phyloP scores from a whole-genome alignment of 1,140 invertebrate species.

The Dolichoris vasculosae region DNA sequence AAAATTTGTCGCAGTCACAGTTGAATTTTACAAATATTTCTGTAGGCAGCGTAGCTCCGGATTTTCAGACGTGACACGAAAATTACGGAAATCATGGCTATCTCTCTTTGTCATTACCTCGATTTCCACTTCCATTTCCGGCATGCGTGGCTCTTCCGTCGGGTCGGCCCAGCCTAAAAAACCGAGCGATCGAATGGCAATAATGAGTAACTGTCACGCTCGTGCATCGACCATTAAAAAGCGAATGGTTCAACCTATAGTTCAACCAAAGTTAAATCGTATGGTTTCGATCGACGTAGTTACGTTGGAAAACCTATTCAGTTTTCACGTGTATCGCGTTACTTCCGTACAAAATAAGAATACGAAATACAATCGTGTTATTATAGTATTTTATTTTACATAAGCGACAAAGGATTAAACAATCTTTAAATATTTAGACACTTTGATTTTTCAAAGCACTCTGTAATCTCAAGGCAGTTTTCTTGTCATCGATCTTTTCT shows the following conservation, averaged over 20 bases:
- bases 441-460: background rate
- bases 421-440: background rate
- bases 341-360: too few species aligned
- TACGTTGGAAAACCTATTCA: background rate
- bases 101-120: slow-evolving; percentile 65
- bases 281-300: too few species aligned
- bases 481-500: background rate
- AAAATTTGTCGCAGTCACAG: too few species aligned
- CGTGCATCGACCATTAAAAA: slow-evolving; percentile 50
- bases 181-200: slow-evolving; percentile 30
- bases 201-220: slow-evolving; percentile 56
- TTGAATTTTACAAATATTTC: too few species aligned
- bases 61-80: slow-evolving; percentile 45
- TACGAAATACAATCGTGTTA: too few species aligned
- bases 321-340: background rate
- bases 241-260: background rate
- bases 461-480: background rate
- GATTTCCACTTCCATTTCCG: slow-evolving; percentile 71
- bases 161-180: slow-evolving; percentile 61
- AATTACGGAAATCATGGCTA: slow-evolving; percentile 45
- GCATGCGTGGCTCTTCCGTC: slow-evolving; percentile 59
- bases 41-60: slow-evolving; percentile 59
- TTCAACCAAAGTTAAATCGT: background rate
- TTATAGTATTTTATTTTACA: background rate
- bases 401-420: background rate